phyloP scores from a whole-genome alignment of 2,113 vertebrate species.

The Dromaius novaehollandiae region DNA sequence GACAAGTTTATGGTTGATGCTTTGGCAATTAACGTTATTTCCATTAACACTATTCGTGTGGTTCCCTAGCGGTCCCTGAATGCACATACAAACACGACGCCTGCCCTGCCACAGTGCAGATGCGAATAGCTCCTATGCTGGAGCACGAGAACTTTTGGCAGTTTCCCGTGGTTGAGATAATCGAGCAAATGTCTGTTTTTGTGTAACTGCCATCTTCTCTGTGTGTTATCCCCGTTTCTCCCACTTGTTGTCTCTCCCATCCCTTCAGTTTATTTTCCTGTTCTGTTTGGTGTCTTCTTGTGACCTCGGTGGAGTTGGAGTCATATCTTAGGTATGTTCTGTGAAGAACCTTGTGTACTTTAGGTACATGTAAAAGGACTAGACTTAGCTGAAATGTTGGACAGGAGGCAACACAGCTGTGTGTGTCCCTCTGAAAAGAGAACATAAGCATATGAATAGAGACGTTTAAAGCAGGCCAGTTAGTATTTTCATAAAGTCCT shows the following conservation, averaged over 20 bases:
- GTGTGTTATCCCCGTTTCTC: background rate
- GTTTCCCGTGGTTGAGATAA: background rate
- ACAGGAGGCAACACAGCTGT: background rate
- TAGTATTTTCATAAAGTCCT: slow-evolving; percentile 64
- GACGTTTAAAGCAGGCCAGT: slow-evolving; percentile 55
- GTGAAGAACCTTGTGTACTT: background rate
- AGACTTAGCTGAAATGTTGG: slow-evolving; percentile 25
- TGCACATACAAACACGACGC: background rate
- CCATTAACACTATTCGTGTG: background rate
- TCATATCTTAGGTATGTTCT: background rate
- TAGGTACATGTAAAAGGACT: background rate
- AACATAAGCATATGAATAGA: slow-evolving; percentile 53
- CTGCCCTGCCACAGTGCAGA: accelerated
- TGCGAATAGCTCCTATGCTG: background rate
- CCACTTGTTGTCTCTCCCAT: background rate
- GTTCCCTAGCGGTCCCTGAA: background rate
- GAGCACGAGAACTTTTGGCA: background rate
- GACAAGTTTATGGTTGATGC: background rate
- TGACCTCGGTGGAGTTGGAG: background rate
- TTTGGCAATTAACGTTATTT: background rate
- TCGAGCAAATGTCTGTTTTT: background rate
- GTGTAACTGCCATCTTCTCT: background rate
- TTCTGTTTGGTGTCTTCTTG: background rate
- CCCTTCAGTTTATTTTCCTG: background rate
- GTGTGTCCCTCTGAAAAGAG: slow-evolving; percentile 38